Evolutionary conservation across 1,140 invertebrate species (phyloP).

Genomic region (Pseudomyrmex cubaensis): DNA sequence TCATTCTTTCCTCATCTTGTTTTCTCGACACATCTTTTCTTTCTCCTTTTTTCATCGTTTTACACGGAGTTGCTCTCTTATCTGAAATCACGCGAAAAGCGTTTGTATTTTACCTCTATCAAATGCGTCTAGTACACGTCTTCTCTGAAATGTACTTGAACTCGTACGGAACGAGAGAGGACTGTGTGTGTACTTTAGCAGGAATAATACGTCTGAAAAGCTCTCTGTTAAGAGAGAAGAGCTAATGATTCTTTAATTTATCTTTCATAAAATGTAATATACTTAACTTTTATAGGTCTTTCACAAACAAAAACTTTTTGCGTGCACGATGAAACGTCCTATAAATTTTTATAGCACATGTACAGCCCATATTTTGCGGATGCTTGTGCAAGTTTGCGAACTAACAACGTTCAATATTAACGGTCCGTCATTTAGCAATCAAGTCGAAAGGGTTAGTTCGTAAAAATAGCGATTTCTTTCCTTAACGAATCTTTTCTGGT

Average conservation of each 20-base stretch:
- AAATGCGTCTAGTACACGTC: slow-evolving; percentile 27
- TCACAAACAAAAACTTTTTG: neutral
- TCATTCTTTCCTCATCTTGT: neutral
- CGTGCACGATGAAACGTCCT: neutral
- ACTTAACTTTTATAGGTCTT: neutral
- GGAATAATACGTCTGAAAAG: neutral
- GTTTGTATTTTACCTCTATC: slow-evolving; percentile 27
- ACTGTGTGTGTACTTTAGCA: neutral
- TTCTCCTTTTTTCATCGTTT: neutral
- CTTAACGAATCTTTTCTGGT: neutral
- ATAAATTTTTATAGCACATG: slow-evolving; percentile 35
- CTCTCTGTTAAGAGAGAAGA: neutral
- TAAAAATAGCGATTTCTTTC: slow-evolving; percentile 16
- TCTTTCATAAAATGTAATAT: slow-evolving; percentile 4
- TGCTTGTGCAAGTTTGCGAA: neutral
- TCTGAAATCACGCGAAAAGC: slow-evolving; percentile 69
- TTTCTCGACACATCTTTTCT: neutral
- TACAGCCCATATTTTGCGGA: slow-evolving; percentile 6
- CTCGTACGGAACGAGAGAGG: neutral
- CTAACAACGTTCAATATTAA: slow-evolving; percentile 30
- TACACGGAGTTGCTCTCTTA: slow-evolving; percentile 61
- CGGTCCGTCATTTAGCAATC: neutral
- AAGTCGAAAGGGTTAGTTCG: slow-evolving; percentile 8
- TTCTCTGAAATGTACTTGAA: neutral
- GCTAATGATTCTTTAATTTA: slow-evolving; percentile 28